Base-by-base conservation (phyloP, 2,888 invertebrate genomes). In the Xylota segnis region DNA sequence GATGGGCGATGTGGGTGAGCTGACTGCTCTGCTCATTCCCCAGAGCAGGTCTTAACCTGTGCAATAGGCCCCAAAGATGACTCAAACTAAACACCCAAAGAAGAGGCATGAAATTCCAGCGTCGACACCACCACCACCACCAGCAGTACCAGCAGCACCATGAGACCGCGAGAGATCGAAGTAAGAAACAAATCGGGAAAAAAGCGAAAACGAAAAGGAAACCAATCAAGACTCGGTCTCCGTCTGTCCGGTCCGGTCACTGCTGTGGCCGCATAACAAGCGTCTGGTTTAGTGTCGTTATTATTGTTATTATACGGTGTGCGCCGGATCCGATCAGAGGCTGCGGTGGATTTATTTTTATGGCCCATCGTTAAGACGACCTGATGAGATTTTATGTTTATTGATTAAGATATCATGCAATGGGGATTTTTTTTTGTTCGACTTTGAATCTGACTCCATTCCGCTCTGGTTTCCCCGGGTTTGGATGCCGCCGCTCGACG, bases 341-440 rank as follows among this genome's bases (percentile, higher is more conserved):
- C 86, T 86, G 86, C 76, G 56, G 86, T 77, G 82, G 77, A 86
- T 86, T 86, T 86, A 86, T 86, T 86, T 86, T 86, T 86, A 86
- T 86, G 82, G 72, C 86, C 82, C 82, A 86, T 86, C 86, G 86
- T 86, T 86, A 86, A 82, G 86, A 86, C 72, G 86, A 82, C 86
- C 86, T 86, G 86, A 86, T 86, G 86, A 86, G 77, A 86, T 86
- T 86, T 86, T 86, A 86, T 86, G 86, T 86, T 86, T 86, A 86
- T 86, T 86, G 86, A 86, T 86, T 86, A 86, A 86, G 86, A 86
- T 86, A 82, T 82, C 86, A 86, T 86, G 76, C 82, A 82, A 82
- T 77, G 76, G 72, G 61, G 54, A 75, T 75, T 58, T 84, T 74
- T 43, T 66, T 47, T 37, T 27, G 45, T 54, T 29, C 10, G 12